A percentile compares a stretch with the other conserved stretches of the same genome.
These are phyloP conservation scores for Tridacna gigas DNA, from an alignment of 2,888 invertebrate species.

Conservation along the genomic window DNA sequence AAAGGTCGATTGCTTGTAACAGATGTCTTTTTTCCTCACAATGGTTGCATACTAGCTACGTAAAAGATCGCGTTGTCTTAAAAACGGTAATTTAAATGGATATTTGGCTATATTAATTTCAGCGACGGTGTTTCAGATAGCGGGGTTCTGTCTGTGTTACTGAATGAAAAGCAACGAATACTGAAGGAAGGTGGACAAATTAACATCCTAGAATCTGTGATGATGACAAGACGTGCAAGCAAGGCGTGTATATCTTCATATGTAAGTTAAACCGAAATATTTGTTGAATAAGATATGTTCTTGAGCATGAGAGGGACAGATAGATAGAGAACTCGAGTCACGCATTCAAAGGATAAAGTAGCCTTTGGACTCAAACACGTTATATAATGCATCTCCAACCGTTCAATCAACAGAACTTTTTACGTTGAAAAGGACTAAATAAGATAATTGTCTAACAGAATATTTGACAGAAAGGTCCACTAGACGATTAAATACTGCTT, in stretches of 20 bases:
- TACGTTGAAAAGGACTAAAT: too few species aligned
- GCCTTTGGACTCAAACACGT: too few species aligned
- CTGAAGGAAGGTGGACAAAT: constrained; percentile 14
- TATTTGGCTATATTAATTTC: neutral
- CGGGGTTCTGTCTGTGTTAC: neutral
- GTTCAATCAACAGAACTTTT: too few species aligned
- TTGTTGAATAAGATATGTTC: too few species aligned
- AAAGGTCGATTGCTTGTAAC: neutral
- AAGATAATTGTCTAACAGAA: too few species aligned
- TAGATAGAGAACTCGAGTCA: too few species aligned
- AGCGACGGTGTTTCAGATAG: constrained; percentile 6
- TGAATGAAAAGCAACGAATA: constrained; percentile 16
- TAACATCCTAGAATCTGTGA: constrained; percentile 9
- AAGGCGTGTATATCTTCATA: neutral
- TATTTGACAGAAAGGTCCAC: too few species aligned
- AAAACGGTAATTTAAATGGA: neutral
- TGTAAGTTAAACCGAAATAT: neutral
- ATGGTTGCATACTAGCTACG: neutral
- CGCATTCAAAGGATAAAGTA: too few species aligned
- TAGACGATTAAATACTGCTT: too few species aligned
- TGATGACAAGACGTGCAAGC: neutral
- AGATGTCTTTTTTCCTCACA: neutral
- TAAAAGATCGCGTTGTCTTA: neutral
- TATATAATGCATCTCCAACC: too few species aligned
- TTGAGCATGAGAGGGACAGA: too few species aligned